A percentile compares a stretch with the other conserved stretches of the same genome.
Conservation (phyloP, 2,113 vertebrate genomes). For the Acanthisitta chloris region DNA sequence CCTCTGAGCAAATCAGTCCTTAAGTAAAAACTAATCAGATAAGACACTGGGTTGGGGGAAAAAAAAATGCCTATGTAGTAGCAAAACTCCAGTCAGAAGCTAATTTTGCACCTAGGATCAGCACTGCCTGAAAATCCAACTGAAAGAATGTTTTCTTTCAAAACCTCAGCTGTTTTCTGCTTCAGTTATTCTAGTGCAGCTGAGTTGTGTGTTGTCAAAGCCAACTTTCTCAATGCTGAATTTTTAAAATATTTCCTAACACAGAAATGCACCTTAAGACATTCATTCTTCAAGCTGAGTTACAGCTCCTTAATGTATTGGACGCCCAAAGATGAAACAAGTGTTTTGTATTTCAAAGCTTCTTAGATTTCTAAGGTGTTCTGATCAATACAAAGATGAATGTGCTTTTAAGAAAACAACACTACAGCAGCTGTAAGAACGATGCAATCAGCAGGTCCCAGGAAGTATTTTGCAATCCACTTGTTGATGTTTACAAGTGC, state of each 20-base stretch:
- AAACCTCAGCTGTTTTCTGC: not conserved
- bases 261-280: not conserved
- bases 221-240: not conserved
- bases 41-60: not conserved
- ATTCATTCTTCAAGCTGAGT: not conserved
- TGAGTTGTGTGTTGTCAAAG: not conserved
- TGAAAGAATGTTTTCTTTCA: not conserved
- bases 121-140: not conserved
- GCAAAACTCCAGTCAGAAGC: not conserved
- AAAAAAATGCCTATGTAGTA: not conserved
- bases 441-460: not conserved
- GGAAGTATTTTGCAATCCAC: conserved; percentile 16
- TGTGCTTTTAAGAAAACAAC: not conserved
- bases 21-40: not conserved
- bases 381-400: not conserved
- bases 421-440: not conserved
- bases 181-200: not conserved
- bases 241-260: not conserved
- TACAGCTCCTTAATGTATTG: not conserved
- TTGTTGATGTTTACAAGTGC: conserved; percentile 1
- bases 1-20: not conserved
- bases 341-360: not conserved
- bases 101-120: not conserved
- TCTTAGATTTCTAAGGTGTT: not conserved
- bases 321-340: not conserved